Percentiles rank a stretch among this genome's conserved stretches.
Evolutionary conservation across 2,797 vertebrate species (phyloP).

Genomic region (Anabacerthia variegaticeps): DNA sequence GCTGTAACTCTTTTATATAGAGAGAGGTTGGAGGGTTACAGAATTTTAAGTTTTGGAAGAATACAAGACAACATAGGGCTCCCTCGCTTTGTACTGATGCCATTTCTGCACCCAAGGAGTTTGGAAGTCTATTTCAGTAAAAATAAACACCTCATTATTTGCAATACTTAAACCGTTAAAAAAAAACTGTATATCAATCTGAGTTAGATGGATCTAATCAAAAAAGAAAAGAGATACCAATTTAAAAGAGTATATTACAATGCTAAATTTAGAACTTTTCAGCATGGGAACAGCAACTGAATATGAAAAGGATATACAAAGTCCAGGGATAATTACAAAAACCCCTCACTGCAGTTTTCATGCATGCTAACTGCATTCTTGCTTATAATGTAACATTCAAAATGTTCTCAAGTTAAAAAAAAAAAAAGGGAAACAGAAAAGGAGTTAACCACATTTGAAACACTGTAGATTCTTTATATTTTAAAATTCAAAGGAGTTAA

Average conservation of each 20-base stretch:
- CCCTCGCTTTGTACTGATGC: background rate
- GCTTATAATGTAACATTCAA: background rate
- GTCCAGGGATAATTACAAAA: background rate
- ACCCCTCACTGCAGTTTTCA: background rate
- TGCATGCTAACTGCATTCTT: background rate
- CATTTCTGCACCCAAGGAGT: background rate
- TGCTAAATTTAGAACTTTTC: background rate
- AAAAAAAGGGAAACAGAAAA: background rate
- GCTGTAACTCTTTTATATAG: background rate
- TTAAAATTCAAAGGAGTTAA: background rate
- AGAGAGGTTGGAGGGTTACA: background rate
- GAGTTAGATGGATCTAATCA: background rate
- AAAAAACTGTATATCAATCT: rapidly evolving
- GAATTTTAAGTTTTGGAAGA: background rate
- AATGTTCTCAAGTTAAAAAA: background rate
- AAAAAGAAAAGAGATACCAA: background rate
- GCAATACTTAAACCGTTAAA: background rate
- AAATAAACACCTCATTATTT: background rate
- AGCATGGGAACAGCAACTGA: background rate
- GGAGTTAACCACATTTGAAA: background rate
- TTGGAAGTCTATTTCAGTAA: background rate
- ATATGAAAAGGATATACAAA: background rate
- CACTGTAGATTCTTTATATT: background rate
- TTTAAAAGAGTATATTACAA: background rate
- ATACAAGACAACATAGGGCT: background rate